These are phyloP conservation scores for Megathymus violae DNA, from an alignment of 1,140 invertebrate species.

Conservation along the genomic window DNA sequence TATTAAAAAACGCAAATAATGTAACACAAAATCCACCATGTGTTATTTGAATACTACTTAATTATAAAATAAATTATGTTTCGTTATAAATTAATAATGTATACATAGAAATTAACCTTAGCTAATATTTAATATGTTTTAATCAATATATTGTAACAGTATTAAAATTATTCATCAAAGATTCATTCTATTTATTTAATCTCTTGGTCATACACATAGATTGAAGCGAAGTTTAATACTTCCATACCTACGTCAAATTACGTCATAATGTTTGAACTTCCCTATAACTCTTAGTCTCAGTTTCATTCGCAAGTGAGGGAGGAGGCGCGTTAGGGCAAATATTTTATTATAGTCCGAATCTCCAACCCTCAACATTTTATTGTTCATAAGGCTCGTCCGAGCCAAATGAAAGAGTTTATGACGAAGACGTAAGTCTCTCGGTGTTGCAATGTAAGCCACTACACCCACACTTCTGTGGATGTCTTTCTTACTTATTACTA, in stretches of 20 bases:
- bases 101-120: no score
- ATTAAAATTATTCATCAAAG: background rate
- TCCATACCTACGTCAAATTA: background rate
- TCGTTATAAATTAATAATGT: no score
- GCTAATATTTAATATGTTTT: no score
- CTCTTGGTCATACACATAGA: no score
- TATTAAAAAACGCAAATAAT: no score
- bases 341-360: constrained; percentile 83
- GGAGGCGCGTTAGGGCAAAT: constrained; percentile 81
- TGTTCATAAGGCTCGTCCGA: constrained; percentile 82
- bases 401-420: constrained; percentile 83
- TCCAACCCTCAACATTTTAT: constrained; percentile 82
- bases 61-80: no score
- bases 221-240: background rate
- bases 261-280: background rate
- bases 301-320: constrained; percentile 78
- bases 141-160: no score
- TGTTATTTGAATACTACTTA: no score
- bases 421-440: constrained; percentile 72
- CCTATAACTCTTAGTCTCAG: constrained; percentile 50
- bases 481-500: constrained; percentile 11
- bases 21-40: no score
- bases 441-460: constrained; percentile 59
- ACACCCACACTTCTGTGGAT: constrained; percentile 2
- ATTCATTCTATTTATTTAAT: no score